These are phyloP conservation scores for Cryptoprocta ferox DNA, from an alignment of 2,797 vertebrate genomes.

Conservation along the genomic window DNA sequence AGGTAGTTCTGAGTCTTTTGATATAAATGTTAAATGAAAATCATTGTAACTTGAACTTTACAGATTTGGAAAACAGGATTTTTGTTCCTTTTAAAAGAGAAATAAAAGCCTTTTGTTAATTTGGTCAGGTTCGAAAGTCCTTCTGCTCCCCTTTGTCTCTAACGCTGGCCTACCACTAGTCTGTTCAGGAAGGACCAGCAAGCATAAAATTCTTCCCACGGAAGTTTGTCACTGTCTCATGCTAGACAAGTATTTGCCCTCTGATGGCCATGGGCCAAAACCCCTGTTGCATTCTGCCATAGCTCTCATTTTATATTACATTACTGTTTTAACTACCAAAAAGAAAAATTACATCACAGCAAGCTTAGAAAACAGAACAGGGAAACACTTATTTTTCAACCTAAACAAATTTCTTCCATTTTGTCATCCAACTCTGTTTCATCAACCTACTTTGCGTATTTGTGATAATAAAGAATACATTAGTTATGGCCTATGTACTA, in stretches of 20 bases:
- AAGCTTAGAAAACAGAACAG: not conserved
- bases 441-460: not conserved
- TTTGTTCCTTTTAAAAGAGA: not conserved
- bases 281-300: fast-evolving
- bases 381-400: not conserved
- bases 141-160: not conserved
- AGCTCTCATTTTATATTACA: not conserved
- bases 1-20: not conserved
- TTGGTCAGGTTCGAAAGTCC: not conserved
- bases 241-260: not conserved
- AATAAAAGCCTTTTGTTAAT: not conserved
- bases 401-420: not conserved
- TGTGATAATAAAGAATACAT: not conserved
- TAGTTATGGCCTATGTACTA: not conserved
- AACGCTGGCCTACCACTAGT: not conserved
- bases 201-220: fast-evolving
- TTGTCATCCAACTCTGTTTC: not conserved
- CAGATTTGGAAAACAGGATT: not conserved
- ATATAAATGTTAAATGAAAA: conserved; percentile 34
- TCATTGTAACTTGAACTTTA: not conserved
- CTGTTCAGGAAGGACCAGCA: not conserved
- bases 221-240: not conserved
- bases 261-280: fast-evolving
- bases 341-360: not conserved
- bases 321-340: not conserved